A percentile compares a stretch with the other conserved stretches of the same genome.
Conservation (phyloP, 2,113 vertebrate species). For the Rhinichthys klamathensis region DNA sequence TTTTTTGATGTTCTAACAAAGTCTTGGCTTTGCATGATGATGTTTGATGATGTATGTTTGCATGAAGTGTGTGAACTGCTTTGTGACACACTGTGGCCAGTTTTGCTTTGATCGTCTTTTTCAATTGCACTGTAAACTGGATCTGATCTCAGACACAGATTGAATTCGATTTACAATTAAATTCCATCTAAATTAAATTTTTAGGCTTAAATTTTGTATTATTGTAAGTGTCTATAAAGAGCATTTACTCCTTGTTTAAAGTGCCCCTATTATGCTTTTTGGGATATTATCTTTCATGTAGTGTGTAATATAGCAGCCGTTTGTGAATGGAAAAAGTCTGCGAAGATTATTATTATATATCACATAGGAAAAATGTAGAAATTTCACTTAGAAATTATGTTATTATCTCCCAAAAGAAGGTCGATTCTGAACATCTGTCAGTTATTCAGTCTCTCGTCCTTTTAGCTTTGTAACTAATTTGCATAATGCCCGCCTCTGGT, state of each 20-base stretch:
- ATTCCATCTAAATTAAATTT: neutral
- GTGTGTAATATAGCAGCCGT: no score
- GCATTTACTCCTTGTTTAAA: neutral
- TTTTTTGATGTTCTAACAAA: slow-evolving; percentile 24
- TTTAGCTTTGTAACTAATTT: no score
- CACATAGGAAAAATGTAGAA: no score
- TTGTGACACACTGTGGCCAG: slow-evolving; percentile 24
- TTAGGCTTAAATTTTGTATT: neutral
- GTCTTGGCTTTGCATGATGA: slow-evolving; percentile 29
- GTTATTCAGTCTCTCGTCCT: no score
- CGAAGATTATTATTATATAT: no score
- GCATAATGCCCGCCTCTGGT: no score
- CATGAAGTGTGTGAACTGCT: slow-evolving; percentile 59
- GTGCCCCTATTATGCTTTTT: neutral
- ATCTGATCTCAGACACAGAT: neutral
- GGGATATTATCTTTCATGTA: no score
- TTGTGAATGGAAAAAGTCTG: no score
- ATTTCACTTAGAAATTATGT: no score
- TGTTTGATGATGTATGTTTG: slow-evolving; percentile 18
- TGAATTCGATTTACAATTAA: neutral
- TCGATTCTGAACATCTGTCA: no score
- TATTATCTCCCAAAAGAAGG: no score
- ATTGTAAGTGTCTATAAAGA: neutral
- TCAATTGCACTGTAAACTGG: slow-evolving; percentile 1
- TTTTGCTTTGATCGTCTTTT: neutral